These are phyloP conservation scores for Burhinus oedicnemus DNA, from an alignment of 2,113 vertebrate species.

Conservation along the genomic window DNA sequence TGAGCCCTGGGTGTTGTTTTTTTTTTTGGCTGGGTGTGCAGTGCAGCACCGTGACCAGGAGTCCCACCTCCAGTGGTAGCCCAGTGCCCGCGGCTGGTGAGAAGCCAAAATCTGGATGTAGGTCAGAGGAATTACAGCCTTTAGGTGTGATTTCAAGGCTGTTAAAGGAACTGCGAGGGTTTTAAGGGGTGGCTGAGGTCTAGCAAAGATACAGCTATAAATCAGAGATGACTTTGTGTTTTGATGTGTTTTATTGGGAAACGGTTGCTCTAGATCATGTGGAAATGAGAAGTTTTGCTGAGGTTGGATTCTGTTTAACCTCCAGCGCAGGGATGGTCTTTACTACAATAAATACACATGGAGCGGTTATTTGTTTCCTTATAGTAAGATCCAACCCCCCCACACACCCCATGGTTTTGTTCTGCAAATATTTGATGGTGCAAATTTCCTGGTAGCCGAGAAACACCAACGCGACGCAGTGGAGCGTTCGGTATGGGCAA, in stretches of 20 bases:
- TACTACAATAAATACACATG: background rate
- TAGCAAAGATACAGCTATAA: background rate
- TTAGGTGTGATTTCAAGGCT: background rate
- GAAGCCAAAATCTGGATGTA: background rate
- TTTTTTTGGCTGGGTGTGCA: background rate
- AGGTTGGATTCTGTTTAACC: background rate
- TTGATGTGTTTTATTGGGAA: background rate
- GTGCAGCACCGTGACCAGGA: background rate
- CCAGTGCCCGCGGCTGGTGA: background rate
- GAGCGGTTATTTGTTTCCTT: background rate
- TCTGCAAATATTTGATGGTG: conserved; percentile 30
- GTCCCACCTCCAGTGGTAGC: background rate
- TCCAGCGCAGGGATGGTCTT: background rate
- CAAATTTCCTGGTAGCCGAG: conserved; percentile 22
- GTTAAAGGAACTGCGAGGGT: background rate
- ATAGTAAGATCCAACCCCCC: background rate
- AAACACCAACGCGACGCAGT: background rate
- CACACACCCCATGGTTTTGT: background rate
- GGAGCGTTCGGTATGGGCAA: background rate
- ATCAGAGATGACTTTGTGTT: background rate
- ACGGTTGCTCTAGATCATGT: background rate
- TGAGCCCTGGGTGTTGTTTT: too few relatives aligned
- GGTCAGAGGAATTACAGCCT: background rate
- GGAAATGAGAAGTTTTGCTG: background rate
- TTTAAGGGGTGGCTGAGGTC: background rate